Conservation (phyloP, 2,113 vertebrate species). For the Erinaceus europaeus region DNA sequence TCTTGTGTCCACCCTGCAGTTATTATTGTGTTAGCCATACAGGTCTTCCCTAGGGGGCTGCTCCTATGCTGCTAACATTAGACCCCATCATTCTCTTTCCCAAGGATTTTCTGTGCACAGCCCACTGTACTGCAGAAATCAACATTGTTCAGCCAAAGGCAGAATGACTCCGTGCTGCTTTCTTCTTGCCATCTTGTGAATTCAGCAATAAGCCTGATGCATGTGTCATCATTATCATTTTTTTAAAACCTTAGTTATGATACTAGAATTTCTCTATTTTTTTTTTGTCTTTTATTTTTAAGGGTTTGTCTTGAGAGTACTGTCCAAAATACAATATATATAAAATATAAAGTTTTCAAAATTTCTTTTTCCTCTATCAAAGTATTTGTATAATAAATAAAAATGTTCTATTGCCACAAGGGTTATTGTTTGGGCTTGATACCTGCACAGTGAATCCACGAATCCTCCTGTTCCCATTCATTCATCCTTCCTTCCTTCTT, state of each 20-base stretch:
- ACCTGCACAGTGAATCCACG: too few relatives aligned
- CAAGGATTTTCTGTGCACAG: background rate
- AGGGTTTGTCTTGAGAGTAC: background rate
- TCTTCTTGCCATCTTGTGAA: background rate
- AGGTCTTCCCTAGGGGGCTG: conserved; percentile 8
- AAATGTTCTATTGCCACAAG: too few relatives aligned
- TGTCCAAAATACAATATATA: conserved; percentile 7
- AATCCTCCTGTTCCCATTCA: too few relatives aligned
- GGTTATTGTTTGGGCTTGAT: too few relatives aligned
- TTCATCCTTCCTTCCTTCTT: too few relatives aligned
- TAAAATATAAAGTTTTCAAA: background rate
- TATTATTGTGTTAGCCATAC: conserved; percentile 22
- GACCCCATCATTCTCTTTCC: background rate
- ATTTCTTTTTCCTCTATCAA: background rate
- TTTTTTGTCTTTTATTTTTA: background rate
- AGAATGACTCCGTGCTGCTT: background rate
- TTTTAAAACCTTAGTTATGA: background rate
- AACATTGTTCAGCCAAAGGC: background rate
- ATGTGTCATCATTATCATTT: background rate
- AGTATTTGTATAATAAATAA: too few relatives aligned
- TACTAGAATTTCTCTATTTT: background rate
- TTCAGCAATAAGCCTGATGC: background rate
- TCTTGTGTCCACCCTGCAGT: conserved; percentile 40
- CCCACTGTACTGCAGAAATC: background rate
- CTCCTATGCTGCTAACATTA: background rate